Conservation (phyloP, 2,113 vertebrate species). For the Drymodes brunneopygia region DNA sequence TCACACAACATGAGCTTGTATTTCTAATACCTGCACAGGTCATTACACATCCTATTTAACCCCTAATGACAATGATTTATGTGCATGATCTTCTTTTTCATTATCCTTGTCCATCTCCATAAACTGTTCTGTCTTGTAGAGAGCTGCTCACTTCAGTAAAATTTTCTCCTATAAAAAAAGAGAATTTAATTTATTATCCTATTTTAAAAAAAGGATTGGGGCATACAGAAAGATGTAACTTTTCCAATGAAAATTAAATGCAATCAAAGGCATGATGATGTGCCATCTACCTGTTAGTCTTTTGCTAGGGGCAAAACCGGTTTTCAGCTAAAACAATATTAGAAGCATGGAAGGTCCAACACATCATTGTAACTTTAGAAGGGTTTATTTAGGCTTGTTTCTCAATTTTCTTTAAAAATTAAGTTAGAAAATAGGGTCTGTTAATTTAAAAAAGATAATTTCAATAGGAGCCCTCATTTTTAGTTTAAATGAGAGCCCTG, state of each 20-base stretch:
- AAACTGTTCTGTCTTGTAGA: neutral
- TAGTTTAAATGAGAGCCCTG: neutral
- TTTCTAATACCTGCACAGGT: neutral
- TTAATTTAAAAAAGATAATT: neutral
- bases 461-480: neutral
- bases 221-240: neutral
- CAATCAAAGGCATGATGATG: neutral
- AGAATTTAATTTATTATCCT: neutral
- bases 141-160: neutral
- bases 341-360: neutral
- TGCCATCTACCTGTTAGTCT: neutral
- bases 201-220: neutral
- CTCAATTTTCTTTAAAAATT: neutral
- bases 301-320: neutral
- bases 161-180: constrained; percentile 11
- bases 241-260: neutral
- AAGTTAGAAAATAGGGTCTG: neutral
- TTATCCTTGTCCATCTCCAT: neutral
- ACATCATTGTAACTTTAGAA: neutral
- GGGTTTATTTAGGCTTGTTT: neutral
- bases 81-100: neutral
- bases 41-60: neutral
- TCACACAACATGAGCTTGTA: neutral
- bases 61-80: constrained; percentile 6
- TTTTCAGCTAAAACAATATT: neutral